phyloP scores from a whole-genome alignment of 2,888 invertebrate genomes.

The Acrobasis consociella region DNA sequence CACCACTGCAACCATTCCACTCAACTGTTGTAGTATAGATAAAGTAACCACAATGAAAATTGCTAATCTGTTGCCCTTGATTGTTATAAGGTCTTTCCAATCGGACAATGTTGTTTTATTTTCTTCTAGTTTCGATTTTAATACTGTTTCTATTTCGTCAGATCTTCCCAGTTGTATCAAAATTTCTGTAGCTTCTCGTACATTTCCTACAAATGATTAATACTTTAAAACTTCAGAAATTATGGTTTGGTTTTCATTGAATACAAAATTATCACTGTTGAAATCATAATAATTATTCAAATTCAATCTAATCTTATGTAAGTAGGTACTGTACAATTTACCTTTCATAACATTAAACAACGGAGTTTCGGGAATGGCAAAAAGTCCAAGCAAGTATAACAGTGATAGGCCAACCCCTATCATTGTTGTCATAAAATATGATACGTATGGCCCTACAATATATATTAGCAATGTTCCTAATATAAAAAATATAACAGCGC shows the following conservation, averaged over 20 bases:
- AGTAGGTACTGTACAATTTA: slow-evolving; percentile 27
- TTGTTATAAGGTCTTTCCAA: slow-evolving; percentile 39
- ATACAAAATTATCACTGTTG: too few species aligned
- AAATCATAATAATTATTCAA: too few species aligned
- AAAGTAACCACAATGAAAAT: slow-evolving; percentile 36
- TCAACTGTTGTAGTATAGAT: slow-evolving; percentile 37
- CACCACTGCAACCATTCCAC: slow-evolving; percentile 37
- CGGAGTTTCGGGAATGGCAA: slow-evolving; percentile 50
- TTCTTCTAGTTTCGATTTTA: slow-evolving; percentile 26
- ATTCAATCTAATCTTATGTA: too few species aligned
- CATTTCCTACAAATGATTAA: slow-evolving; percentile 35
- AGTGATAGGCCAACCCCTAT: slow-evolving; percentile 43
- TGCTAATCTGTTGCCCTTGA: slow-evolving; percentile 40
- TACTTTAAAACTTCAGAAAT: not conserved
- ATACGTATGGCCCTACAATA: slow-evolving; percentile 47
- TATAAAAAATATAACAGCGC: slow-evolving; percentile 44
- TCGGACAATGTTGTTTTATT: slow-evolving; percentile 20
- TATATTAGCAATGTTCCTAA: slow-evolving; percentile 47
- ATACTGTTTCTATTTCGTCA: slow-evolving; percentile 33
- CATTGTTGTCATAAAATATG: slow-evolving; percentile 45
- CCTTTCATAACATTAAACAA: slow-evolving; percentile 51
- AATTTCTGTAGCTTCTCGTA: slow-evolving; percentile 31
- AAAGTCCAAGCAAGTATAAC: slow-evolving; percentile 37
- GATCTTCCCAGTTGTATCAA: slow-evolving; percentile 35
- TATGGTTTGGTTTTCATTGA: too few species aligned